phyloP scores from a whole-genome alignment of 2,888 invertebrate species.

The Phlogophora meticulosa region DNA sequence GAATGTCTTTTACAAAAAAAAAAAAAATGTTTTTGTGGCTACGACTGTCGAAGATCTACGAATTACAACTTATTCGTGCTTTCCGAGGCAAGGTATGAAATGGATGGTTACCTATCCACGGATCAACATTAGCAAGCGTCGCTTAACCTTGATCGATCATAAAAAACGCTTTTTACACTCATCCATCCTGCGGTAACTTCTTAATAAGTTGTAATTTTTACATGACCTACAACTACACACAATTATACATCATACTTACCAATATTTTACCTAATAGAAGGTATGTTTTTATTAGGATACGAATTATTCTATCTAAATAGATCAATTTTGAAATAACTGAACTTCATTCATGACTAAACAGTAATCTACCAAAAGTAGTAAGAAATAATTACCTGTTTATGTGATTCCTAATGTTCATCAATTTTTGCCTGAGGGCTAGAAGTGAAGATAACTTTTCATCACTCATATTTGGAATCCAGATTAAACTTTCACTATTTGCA shows the following conservation, averaged over 20 bases:
- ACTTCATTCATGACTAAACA: slow-evolving; percentile 3
- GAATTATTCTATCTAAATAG: neutral
- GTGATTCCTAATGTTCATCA: neutral
- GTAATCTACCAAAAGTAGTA: neutral
- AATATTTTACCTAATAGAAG: too few relatives aligned
- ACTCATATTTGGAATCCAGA: slow-evolving; percentile 7
- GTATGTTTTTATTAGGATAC: neutral
- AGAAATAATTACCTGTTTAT: slow-evolving; percentile 2
- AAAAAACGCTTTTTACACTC: too few relatives aligned
- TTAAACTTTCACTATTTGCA: neutral
- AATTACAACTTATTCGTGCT: slow-evolving; percentile 1
- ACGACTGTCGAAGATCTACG: neutral
- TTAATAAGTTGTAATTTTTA: too few relatives aligned
- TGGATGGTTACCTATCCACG: too few relatives aligned
- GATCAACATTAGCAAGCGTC: too few relatives aligned
- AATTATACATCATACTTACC: too few relatives aligned
- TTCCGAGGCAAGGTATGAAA: slow-evolving; percentile 1
- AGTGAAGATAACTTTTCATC: slow-evolving; percentile 4
- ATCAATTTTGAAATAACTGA: neutral
- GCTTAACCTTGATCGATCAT: too few relatives aligned
- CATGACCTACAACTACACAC: too few relatives aligned
- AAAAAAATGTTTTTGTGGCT: neutral
- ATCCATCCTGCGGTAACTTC: too few relatives aligned
- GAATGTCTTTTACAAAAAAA: too few relatives aligned
- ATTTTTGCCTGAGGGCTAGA: slow-evolving; percentile 5